Evolutionary conservation across 30 jellyfish, hydroid and myxozoan genomes (phyloP), one percentile per base, ranked within the genome.

Genomic region (Pelagia noctiluca): DNA sequence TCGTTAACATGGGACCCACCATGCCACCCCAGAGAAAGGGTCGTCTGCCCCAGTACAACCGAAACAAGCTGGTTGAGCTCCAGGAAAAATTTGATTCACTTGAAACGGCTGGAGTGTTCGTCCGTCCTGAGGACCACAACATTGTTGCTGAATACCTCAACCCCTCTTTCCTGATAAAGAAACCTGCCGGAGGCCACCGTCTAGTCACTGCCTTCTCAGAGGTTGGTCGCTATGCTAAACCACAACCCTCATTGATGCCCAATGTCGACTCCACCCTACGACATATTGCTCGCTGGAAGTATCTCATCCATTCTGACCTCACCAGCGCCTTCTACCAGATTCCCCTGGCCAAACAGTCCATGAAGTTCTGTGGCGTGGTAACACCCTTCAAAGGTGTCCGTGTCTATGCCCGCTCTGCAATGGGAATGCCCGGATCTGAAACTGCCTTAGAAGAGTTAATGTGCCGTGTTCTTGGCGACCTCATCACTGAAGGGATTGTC

Each of bases 381-480:
- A 86, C 96, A 11, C 96, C 96, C 13, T 86, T 86, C 86, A 24
- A 49, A 26, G 92, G 96, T 42, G 78, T 86, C 10, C 78, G 78
- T 3, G 91, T 86, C 18, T 86, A 86, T 66, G 65, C 63, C 18
- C 75, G 96, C 19, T 33, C 60, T 48, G 96, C 91, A 1, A 86
- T 86, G 91, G 96, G 92, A 8, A 86, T 86, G 92, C 92, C 87
- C 2, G 96, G 96, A 12, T 86, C 96, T 10, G 87, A 86, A 28
- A 75, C 96, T 31, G 96, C 85, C 36, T 46, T 76, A 38, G 96
- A 86, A 36, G 96, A 86, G 69, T 53, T 86, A 4, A 86, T 77
- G 91, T 86, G 75, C 31, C 63, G 85, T 33, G 85, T 76, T 21
- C 46, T 78, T 8, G 91, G 92, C 10, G 87, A 78, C 25, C 78